Base-by-base conservation (phyloP, 2,888 invertebrate genomes). In the Drosophila dives region DNA sequence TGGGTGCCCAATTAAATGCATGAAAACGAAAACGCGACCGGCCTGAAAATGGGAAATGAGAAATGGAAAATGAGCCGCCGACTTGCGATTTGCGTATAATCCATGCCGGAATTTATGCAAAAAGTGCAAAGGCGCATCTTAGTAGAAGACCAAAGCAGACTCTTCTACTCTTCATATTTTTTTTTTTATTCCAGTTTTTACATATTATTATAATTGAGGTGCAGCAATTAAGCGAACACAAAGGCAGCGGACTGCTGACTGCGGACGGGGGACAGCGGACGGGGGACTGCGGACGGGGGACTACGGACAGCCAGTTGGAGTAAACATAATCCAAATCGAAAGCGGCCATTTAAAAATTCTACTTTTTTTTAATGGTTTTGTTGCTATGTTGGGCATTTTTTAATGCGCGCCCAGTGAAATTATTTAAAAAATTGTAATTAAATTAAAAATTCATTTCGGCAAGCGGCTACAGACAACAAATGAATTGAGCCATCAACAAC, bases 371-470 rank as follows among this genome's bases (percentile, higher is more conserved):
- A 85, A 87, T 85, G 82, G 78, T 60, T 73, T 76, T 61, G 61
- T 56, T 76, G 64, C 74, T 68, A 74, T 82, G 74, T 73, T 80
- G 73, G 72, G 68, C 69, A 73, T 71, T 75, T 81, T 81, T 77
- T 79, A 81, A 77, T 77, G 81, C 70, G 76, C 78, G 67, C 62
- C 61, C 63, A 72, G 49, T 55, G 62, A 77, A 84, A 82, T 80
- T 86, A 79, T 83, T 73, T 64, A 71, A 75, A 80, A 80, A 55
- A 55, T 23, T 64, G 64, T 84, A 81, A 87, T 85, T 84, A 80
- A 84, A 85, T 85, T 85, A 85, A 87, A 85, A 85, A 87, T 87
- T 83, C 85, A 85, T 87, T 85, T 85, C 65, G 75, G 70, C 61
- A 51, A n/a, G n/a, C 53, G 66, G 48, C 72, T 72, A 68, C 74